A percentile compares a stretch with the other conserved stretches of the same genome.
phyloP scores from a whole-genome alignment of 2,888 invertebrate species.

The Plemyria rubiginata region DNA sequence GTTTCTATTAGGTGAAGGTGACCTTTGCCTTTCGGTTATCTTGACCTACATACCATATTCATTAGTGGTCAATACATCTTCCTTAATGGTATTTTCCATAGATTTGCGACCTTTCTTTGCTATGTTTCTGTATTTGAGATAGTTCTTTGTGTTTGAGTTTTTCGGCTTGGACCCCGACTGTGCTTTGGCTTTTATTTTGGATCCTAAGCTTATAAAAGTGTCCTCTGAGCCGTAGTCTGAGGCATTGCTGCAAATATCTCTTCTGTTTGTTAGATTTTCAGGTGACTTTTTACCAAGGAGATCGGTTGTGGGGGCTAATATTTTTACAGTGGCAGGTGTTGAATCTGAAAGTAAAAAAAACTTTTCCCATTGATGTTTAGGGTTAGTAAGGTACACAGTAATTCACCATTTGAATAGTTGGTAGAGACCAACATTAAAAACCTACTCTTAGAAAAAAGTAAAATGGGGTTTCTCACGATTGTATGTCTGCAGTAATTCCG shows the following conservation, averaged over 20 bases:
- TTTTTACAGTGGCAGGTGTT: conserved; percentile 60
- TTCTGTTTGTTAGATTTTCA: conserved; percentile 48
- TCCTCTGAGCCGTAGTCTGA: conserved; percentile 82
- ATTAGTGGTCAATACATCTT: conserved; percentile 48
- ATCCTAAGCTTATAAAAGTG: conserved; percentile 78
- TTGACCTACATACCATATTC: conserved; percentile 73
- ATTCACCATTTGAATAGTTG: no score
- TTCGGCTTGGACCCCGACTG: conserved; percentile 68
- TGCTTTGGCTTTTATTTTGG: conserved; percentile 81
- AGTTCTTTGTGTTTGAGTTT: conserved; percentile 62
- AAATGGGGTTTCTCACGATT: conserved; percentile 55
- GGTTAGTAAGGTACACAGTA: no score
- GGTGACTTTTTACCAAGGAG: conserved; percentile 58
- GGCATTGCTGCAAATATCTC: conserved; percentile 70
- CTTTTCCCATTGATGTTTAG: no score
- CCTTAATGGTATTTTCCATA: conserved; percentile 58
- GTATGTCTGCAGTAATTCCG: conserved; percentile 69
- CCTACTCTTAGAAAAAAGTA: no score
- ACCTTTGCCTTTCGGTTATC: conserved; percentile 61
- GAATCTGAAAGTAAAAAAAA: conserved; percentile 55
- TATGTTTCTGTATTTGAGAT: conserved; percentile 68
- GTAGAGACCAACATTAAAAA: no score
- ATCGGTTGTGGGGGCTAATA: conserved; percentile 72
- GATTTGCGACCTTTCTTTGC: conserved; percentile 62
- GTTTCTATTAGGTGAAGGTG: conserved; percentile 59